Base-by-base conservation (phyloP, 2,797 vertebrate species). In the Typhlichthys subterraneus region DNA sequence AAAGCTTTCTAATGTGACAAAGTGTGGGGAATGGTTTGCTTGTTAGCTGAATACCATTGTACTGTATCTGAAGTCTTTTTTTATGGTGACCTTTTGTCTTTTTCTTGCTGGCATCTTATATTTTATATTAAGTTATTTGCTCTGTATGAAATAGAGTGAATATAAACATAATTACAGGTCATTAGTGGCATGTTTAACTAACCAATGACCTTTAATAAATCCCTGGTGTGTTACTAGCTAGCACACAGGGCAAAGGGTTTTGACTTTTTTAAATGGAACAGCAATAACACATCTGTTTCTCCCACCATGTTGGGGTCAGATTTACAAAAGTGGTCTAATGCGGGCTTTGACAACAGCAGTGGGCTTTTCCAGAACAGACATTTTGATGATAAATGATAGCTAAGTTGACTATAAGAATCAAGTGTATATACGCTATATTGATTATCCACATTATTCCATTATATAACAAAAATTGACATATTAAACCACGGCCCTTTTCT, bases 231-330 rank as follows among this genome's bases (percentile, higher is more conserved):
- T 15, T 15, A 15, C 10, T 56, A n/a, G 8, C 9, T 10, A 49
- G 29, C 33, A 59, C 8, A 13, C 33, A 17, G 10, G 38, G 49
- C 11, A 19, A 54, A 46, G 45, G 15, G n/a, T 42, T 61, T 52
- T 51, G 33, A 53, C 14, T 45, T 31, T 29, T 31, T 29, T 55
- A 63, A 63, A 63, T 63, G 48, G 45, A 47, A 55, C 6, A 15
- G 31, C 13, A 42, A 42, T 55, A 55, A 33, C 12, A 61, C n/a
- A 38, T 46, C 33, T 53, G 53, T 61, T 51, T 61, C 38, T 45
- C n/a, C 45, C 15, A 13, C 60, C 50, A 53, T 12, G n/a, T 23
- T 52, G 33, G 15, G 14, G 9, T 23, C 12, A 46, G 38, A 23
- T 53, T 62, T 62, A 50, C 60, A 45, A 29, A 29, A 50, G 23